Conservation (phyloP, 1,140 invertebrate species). For the Drosophila triauraria region DNA sequence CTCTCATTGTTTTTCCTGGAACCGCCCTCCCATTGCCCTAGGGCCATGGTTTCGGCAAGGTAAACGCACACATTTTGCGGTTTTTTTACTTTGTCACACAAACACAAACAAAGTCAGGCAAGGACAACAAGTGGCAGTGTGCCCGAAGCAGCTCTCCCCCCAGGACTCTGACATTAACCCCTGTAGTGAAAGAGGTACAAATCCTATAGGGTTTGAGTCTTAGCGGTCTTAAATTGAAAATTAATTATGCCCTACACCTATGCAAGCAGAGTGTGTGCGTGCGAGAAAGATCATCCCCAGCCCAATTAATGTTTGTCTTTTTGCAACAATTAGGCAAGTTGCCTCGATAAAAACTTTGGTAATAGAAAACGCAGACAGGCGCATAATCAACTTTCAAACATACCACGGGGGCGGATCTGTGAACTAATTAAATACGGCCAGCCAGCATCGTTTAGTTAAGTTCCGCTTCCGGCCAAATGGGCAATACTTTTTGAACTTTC, state of each 20-base stretch:
- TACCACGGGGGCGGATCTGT: not conserved
- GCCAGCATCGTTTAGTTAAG: constrained; percentile 10
- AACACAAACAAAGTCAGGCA: constrained; percentile 25
- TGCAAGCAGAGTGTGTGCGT: not conserved
- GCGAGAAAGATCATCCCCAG: too few species aligned
- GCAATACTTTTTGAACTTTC: not conserved
- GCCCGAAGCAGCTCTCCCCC: not conserved
- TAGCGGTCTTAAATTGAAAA: constrained; percentile 61
- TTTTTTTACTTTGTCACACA: constrained; percentile 42
- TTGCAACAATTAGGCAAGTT: constrained; percentile 37
- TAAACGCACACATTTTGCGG: constrained; percentile 36
- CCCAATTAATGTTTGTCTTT: constrained; percentile 14
- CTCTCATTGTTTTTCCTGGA: constrained; percentile 27
- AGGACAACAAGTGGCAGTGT: constrained; percentile 36
- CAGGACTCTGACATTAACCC: not conserved
- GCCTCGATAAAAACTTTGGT: constrained; percentile 32
- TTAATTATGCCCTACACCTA: constrained; percentile 52
- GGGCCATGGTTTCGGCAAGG: constrained; percentile 20
- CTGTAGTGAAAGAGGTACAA: not conserved
- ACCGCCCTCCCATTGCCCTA: not conserved
- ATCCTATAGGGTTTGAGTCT: constrained; percentile 13
- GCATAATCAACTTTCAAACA: constrained; percentile 26
- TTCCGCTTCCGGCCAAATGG: constrained; percentile 22
- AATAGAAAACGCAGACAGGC: constrained; percentile 15
- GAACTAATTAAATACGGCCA: constrained; percentile 41